A percentile compares a stretch with the other conserved stretches of the same genome.
These are phyloP conservation scores for Pammene aurita DNA, from an alignment of 2,888 invertebrate species.

Conservation along the genomic window DNA sequence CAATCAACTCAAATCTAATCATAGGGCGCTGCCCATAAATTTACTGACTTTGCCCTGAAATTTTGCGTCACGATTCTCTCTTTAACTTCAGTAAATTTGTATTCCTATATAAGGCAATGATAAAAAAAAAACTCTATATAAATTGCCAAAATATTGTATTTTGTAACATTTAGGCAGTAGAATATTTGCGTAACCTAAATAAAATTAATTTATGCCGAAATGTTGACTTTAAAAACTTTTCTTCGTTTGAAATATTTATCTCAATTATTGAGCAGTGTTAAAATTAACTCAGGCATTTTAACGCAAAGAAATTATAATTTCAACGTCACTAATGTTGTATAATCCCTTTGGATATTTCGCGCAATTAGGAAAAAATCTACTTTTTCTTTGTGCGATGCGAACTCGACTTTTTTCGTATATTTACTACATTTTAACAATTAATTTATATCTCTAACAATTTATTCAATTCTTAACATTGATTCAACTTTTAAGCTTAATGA, in stretches of 20 bases:
- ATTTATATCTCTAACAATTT: constrained; percentile 61
- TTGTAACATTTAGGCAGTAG: constrained; percentile 61
- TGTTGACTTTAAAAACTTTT: not conserved
- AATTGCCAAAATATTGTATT: constrained; percentile 45
- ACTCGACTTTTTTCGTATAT: constrained; percentile 67
- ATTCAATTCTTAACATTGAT: constrained; percentile 66
- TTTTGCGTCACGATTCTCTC: not conserved
- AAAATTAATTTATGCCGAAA: too few relatives aligned
- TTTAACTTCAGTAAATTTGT: not conserved
- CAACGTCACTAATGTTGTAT: not conserved
- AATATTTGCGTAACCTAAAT: too few relatives aligned
- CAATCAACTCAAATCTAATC: too few relatives aligned
- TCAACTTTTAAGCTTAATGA: constrained; percentile 59
- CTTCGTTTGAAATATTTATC: not conserved
- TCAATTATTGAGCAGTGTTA: constrained; percentile 13
- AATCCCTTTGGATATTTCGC: not conserved
- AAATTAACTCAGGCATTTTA: not conserved
- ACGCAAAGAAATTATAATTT: not conserved
- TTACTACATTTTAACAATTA: constrained; percentile 71
- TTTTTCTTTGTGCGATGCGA: constrained; percentile 74
- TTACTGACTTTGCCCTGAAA: not conserved
- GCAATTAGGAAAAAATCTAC: constrained; percentile 55
- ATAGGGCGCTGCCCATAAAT: too few relatives aligned
- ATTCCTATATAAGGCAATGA: not conserved
- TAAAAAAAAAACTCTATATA: too few relatives aligned